These are phyloP conservation scores for Sebastes kiyomatsui DNA, from an alignment of 2,797 vertebrate species.

Conservation along the genomic window DNA sequence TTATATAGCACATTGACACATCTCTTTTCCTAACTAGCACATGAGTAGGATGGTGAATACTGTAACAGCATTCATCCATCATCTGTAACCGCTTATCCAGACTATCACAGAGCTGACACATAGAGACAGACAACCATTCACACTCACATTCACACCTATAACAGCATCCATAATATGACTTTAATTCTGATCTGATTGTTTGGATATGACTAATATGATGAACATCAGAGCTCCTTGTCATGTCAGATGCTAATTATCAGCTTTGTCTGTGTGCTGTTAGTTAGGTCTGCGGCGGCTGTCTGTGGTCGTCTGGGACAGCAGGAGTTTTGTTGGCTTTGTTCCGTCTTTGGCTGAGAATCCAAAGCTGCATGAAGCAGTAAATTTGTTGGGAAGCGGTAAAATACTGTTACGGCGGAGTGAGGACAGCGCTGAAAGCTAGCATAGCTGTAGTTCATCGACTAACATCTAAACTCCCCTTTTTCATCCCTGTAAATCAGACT, in stretches of 20 bases:
- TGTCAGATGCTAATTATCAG: conserved; percentile 12
- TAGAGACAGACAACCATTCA: too few species aligned
- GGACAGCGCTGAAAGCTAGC: conserved; percentile 67
- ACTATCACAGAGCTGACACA: too few species aligned
- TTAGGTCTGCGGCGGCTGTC: conserved; percentile 23
- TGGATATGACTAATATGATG: neutral
- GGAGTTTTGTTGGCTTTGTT: conserved; percentile 42
- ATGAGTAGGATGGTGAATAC: neutral
- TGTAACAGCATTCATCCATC: neutral
- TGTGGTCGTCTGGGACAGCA: conserved; percentile 30
- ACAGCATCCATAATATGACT: neutral
- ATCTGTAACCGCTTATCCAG: too few species aligned
- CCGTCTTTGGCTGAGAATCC: conserved; percentile 41
- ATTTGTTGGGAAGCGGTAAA: conserved; percentile 62
- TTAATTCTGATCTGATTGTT: neutral
- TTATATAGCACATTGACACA: too few species aligned
- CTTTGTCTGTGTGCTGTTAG: conserved; percentile 15
- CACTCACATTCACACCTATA: too few species aligned
- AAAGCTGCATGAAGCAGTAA: conserved; percentile 37
- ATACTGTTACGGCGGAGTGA: conserved; percentile 53
- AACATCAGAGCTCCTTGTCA: conserved; percentile 15
- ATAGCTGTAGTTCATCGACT: conserved; percentile 69
- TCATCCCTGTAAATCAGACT: conserved; percentile 73
- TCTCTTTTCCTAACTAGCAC: too few species aligned
- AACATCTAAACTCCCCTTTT: conserved; percentile 69